Percentiles rank a stretch among this genome's conserved stretches.
These are phyloP conservation scores for Cetoscarus ocellatus DNA, from an alignment of 2,797 vertebrate species.

Conservation along the genomic window DNA sequence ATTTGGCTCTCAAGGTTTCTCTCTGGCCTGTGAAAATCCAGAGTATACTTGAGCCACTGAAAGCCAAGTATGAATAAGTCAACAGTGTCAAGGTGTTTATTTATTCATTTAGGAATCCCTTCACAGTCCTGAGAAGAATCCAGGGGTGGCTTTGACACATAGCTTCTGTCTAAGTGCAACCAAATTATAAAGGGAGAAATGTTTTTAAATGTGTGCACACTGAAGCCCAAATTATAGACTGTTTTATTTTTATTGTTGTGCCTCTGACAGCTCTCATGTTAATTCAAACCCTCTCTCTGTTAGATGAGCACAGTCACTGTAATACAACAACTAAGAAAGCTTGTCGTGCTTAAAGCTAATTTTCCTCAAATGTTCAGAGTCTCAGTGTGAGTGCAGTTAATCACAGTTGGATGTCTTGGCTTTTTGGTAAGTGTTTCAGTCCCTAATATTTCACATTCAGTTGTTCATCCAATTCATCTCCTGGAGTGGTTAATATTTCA, in stretches of 20 bases:
- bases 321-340: not conserved
- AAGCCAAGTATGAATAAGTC: slow-evolving; percentile 82
- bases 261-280: not conserved
- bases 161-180: slow-evolving; percentile 33
- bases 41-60: slow-evolving; percentile 69
- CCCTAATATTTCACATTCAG: slow-evolving; percentile 35
- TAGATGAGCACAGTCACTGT: not conserved
- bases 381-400: slow-evolving; percentile 17
- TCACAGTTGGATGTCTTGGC: slow-evolving; percentile 18
- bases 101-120: slow-evolving; percentile 80
- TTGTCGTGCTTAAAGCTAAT: slow-evolving; percentile 16
- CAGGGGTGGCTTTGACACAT: slow-evolving; percentile 32
- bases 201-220: slow-evolving; percentile 8
- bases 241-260: not conserved
- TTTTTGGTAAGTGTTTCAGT: slow-evolving; percentile 38
- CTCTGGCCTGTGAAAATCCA: slow-evolving; percentile 63
- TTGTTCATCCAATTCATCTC: slow-evolving; percentile 42
- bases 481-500: slow-evolving; percentile 46
- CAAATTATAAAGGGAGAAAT: slow-evolving; percentile 35
- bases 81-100: slow-evolving; percentile 81
- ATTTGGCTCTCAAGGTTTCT: slow-evolving; percentile 73
- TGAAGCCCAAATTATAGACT: slow-evolving; percentile 5
- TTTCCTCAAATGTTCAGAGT: slow-evolving; percentile 11
- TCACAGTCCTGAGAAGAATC: slow-evolving; percentile 35
- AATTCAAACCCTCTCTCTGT: not conserved